Base-by-base conservation (phyloP, 2,888 invertebrate species). In the Drosophila merina region DNA sequence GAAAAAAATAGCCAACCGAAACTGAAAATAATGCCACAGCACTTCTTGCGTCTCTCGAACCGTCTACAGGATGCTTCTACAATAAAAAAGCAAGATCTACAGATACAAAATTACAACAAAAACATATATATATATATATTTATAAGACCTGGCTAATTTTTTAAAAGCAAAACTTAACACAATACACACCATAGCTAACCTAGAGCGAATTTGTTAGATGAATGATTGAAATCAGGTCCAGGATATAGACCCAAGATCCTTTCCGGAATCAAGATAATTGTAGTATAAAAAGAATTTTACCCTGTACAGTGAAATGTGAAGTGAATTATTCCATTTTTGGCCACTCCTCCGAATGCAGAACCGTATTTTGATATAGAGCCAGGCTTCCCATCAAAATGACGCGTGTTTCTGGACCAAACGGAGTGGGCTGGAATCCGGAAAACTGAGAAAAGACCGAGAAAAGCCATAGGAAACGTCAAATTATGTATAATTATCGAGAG, bases 21-120 rank as follows among this genome's bases (percentile, higher is more conserved):
- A 85, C 51, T 55, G 70, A 74, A 64, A 66, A 40, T 62, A 57
- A 52, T 67, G 64, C 49, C 57, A 72, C 66, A 66, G 57, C 70
- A 85, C 69, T 82, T 84, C 67, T 82, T 76, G 86, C 82, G 82
- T 78, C 87, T 85, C 60, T 81, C 78, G 74, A 84, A 73, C 73
- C 70, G 70, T 70, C 76, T 86, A 75, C 74, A 86, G 87, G 84
- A 84, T 86, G 84, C 84, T 88, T 88, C 68, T 79, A 88, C 75
- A 79, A 80, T 86, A 79, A 72, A 69, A 75, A 20, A 44, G 20
- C 20, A 44, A 25, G 40, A 40, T 40, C 40, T 40, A 44, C 42
- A 57, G 58, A 66, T 45, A 69, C 20, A 58, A 9, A 58, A 44
- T 28, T 36, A 49, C 36, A 54, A 12, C 38, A 36, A 42, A 55